These are phyloP conservation scores for Tylochromis polylepis DNA, from an alignment of 2,113 vertebrate species.

Conservation along the genomic window DNA sequence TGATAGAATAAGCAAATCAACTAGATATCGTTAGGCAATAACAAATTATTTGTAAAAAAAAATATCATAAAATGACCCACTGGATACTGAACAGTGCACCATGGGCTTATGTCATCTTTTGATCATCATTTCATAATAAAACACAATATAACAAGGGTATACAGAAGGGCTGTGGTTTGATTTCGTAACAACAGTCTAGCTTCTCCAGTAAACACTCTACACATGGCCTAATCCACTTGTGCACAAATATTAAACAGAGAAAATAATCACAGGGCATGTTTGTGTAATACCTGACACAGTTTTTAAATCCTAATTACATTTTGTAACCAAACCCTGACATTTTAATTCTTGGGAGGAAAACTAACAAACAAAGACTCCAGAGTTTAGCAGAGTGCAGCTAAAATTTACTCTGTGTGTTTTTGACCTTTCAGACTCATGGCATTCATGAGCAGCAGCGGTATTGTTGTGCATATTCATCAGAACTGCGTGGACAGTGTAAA, in stretches of 20 bases:
- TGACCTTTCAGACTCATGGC: neutral
- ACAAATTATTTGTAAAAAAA: accelerated
- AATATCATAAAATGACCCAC: neutral
- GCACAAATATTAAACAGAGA: neutral
- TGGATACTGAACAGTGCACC: neutral
- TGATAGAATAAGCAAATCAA: neutral
- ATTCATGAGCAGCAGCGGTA: neutral
- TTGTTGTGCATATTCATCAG: neutral
- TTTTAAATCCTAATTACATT: neutral
- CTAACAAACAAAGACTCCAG: neutral
- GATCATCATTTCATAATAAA: accelerated
- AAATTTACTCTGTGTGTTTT: neutral
- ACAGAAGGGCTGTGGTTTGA: neutral
- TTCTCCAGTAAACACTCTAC: neutral
- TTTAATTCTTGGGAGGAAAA: neutral
- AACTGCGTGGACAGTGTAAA: neutral
- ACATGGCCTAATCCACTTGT: neutral
- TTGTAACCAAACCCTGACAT: neutral
- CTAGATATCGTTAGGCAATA: neutral
- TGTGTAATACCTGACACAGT: neutral
- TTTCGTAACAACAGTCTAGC: neutral
- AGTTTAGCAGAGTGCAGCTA: neutral
- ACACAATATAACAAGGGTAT: neutral
- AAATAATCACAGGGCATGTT: neutral
- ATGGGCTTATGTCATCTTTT: neutral